These are phyloP conservation scores for Thumatha senex DNA, from an alignment of 2,888 invertebrate genomes.

Conservation along the genomic window DNA sequence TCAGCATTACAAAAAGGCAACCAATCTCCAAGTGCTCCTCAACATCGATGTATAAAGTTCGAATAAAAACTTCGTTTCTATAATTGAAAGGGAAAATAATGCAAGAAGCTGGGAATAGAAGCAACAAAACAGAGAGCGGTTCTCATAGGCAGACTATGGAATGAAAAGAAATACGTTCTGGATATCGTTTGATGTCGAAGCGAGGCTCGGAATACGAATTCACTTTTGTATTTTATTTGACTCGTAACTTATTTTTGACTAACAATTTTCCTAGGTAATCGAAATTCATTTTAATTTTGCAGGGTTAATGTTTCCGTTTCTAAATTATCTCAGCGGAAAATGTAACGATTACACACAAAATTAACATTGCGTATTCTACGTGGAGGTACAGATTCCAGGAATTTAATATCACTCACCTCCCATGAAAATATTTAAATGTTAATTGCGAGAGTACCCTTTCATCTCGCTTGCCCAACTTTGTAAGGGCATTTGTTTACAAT, in stretches of 20 bases:
- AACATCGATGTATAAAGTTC: constrained; percentile 56
- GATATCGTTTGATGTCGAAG: constrained; percentile 69
- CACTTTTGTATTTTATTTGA: constrained; percentile 41
- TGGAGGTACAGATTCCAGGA: constrained; percentile 34
- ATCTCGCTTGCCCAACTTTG: constrained; percentile 58
- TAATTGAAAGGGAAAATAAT: constrained; percentile 74
- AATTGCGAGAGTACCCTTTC: constrained; percentile 55
- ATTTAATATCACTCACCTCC: constrained; percentile 44
- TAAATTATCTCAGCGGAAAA: not conserved
- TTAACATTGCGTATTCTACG: constrained; percentile 28
- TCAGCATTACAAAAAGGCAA: constrained; percentile 25
- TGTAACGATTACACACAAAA: constrained; percentile 23
- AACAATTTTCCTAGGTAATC: no score
- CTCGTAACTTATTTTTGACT: not conserved
- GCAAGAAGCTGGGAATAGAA: constrained; percentile 66
- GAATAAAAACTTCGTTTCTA: constrained; percentile 75
- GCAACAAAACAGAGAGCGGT: constrained; percentile 67
- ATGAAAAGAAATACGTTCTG: constrained; percentile 68
- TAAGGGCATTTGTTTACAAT: constrained; percentile 61
- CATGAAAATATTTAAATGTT: constrained; percentile 54
- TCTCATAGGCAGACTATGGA: constrained; percentile 68
- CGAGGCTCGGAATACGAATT: constrained; percentile 44
- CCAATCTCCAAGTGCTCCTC: constrained; percentile 44
- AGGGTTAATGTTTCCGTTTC: not conserved
- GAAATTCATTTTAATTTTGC: no score